Evolutionary conservation across 2,888 invertebrate genomes (phyloP).

Genomic region (Nomada ferruginata): DNA sequence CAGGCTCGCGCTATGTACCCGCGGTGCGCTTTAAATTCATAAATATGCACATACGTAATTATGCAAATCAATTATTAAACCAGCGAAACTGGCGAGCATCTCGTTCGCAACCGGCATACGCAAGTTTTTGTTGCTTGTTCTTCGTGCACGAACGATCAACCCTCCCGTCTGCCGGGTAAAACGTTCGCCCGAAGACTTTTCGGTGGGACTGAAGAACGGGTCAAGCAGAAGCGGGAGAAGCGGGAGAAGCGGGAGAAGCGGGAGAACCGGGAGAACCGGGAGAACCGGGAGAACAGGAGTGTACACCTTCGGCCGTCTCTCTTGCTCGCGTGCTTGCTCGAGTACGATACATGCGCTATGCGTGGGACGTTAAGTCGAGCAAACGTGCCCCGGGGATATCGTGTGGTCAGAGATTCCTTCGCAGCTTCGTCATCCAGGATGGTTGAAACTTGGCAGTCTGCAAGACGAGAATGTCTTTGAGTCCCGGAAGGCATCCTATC

Average conservation of each 20-base stretch:
- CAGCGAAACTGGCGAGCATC: slow-evolving; percentile 62
- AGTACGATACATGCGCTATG: slow-evolving; percentile 61
- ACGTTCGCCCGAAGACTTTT: slow-evolving; percentile 53
- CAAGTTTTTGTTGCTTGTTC: slow-evolving; percentile 52
- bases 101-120: slow-evolving; percentile 64
- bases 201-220: slow-evolving; percentile 17
- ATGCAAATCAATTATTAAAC: slow-evolving; percentile 72
- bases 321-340: neutral
- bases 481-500: slow-evolving; percentile 79
- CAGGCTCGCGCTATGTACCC: slow-evolving; percentile 55
- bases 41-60: slow-evolving; percentile 72
- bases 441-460: slow-evolving; percentile 79
- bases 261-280: slow-evolving; percentile 21
- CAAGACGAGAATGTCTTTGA: slow-evolving; percentile 84
- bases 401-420: slow-evolving; percentile 82
- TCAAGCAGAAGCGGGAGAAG: neutral
- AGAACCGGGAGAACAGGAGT: slow-evolving; percentile 11
- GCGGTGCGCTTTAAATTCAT: slow-evolving; percentile 68
- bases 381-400: slow-evolving; percentile 77
- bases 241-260: slow-evolving; percentile 9
- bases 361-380: slow-evolving; percentile 77
- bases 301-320: neutral
- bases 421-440: slow-evolving; percentile 72
- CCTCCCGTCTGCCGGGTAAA: slow-evolving; percentile 46
- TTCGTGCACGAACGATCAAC: slow-evolving; percentile 22